Evolutionary conservation across 2,113 vertebrate species (phyloP), one percentile per base, ranked within the genome.

Genomic region (Aegotheles bennettii): DNA sequence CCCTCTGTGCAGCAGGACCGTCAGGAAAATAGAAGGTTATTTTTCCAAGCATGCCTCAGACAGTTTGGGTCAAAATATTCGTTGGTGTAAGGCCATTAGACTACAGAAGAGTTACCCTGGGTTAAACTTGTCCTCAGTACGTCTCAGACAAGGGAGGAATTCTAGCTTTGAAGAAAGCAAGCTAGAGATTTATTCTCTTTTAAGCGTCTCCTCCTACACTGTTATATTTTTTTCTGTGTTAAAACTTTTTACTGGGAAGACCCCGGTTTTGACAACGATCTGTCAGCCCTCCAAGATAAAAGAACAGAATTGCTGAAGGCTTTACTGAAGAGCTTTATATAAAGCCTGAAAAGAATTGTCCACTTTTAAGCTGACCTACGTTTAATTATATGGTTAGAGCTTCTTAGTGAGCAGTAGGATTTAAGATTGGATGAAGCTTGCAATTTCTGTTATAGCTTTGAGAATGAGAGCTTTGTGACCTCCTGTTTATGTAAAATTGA

Each of bases 401-500:
- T 96, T 97, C 95, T 95, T 86, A 94, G 82, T 89, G 87, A 79
- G 87, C 26, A 0, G 68, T 90, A 93, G 70, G 87, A 94, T 96
- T 95, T 95, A 28, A 79, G 95, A 81, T 86, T 71, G 87, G 86
- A 96, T 89, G 75, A 93, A 96, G 91, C 64, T 71, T 95, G 90
- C 83, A 93, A 93, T 95, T 97, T 97, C 75, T 89, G 1, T 88
- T 84, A 93, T 74, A 83, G 94, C 91, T 95, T 61, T 89, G 89
- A 91, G 87, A 91, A 91, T 40, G 82, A 47, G 94, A 95, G 84
- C 40, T 80, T 79, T 91, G 92, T 90, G 96, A 96, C 94, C 95
- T 97, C 93, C 93, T 97, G 50, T 96, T 96, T 94, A 75, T 95
- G 91, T 87, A 86, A 95, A 95, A 94, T 57, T 60, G 90, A 93